Percentiles rank a stretch among this genome's conserved stretches.
These are phyloP conservation scores for Tipula unca DNA, from an alignment of 2,888 invertebrate species.

Conservation along the genomic window DNA sequence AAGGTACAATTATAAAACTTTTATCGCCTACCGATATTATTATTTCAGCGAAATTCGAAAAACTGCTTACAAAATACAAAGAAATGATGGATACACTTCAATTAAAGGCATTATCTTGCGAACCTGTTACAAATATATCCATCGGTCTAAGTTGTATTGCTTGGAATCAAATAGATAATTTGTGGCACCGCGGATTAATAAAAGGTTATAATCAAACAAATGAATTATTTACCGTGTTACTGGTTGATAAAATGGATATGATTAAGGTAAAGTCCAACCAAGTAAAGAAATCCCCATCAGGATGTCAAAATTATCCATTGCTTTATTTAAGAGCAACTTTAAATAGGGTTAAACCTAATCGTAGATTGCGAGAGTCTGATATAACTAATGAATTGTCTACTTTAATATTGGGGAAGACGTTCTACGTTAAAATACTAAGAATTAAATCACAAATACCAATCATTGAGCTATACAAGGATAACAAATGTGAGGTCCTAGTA, in stretches of 20 bases:
- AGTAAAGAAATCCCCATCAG: constrained; percentile 44
- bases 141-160: constrained; percentile 55
- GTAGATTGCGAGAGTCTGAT: constrained; percentile 34
- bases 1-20: constrained; percentile 32
- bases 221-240: constrained; percentile 51
- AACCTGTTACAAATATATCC: constrained; percentile 42
- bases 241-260: constrained; percentile 67
- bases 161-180: constrained; percentile 47
- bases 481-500: not conserved
- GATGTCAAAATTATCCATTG: constrained; percentile 47
- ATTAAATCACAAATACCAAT: constrained; percentile 30
- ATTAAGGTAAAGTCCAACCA: constrained; percentile 45
- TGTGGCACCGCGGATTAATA: constrained; percentile 66
- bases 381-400: constrained; percentile 34
- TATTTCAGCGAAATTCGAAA: constrained; percentile 34
- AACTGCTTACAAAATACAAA: constrained; percentile 42
- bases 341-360: constrained; percentile 39
- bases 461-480: constrained; percentile 35
- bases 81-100: constrained; percentile 47
- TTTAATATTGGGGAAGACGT: constrained; percentile 40
- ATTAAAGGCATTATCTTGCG: constrained; percentile 39
- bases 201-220: constrained; percentile 43
- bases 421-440: constrained; percentile 36
- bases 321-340: constrained; percentile 46
- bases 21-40: constrained; percentile 32